Conservation (phyloP, 2,113 vertebrate species). For the Microtus montanus region DNA sequence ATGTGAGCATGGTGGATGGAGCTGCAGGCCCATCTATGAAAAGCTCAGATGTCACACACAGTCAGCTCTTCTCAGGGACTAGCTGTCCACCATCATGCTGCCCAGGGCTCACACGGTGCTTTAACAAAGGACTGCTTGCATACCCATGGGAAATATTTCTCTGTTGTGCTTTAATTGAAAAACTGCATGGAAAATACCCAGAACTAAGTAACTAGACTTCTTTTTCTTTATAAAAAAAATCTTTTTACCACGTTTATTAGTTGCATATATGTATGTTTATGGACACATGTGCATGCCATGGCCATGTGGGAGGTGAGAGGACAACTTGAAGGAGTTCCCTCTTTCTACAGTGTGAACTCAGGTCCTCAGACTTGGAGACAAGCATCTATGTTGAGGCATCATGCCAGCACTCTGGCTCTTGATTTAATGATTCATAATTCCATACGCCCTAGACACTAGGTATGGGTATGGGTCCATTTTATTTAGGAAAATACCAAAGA, state of each 20-base stretch:
- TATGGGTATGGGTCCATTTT: background rate
- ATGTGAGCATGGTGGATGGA: background rate
- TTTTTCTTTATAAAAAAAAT: background rate
- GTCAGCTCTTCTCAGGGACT: background rate
- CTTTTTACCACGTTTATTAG: background rate
- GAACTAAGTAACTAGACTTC: background rate
- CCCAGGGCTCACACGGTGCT: background rate
- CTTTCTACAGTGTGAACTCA: background rate
- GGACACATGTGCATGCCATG: background rate
- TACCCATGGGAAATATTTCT: background rate
- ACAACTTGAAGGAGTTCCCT: background rate
- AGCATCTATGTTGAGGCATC: background rate
- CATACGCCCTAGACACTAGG: background rate
- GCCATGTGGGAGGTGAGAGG: background rate
- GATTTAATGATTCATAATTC: background rate
- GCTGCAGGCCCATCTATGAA: background rate
- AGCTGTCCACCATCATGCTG: background rate
- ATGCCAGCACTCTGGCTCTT: background rate
- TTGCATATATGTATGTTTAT: background rate
- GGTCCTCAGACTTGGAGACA: background rate
- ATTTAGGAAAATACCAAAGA: slow-evolving; percentile 29
- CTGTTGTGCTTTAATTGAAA: slow-evolving; percentile 14
- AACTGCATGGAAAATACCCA: background rate
- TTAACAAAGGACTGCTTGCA: background rate
- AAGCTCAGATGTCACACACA: background rate